phyloP scores from a whole-genome alignment of 2,888 invertebrate species.

The Megaustenia siamemsis region DNA sequence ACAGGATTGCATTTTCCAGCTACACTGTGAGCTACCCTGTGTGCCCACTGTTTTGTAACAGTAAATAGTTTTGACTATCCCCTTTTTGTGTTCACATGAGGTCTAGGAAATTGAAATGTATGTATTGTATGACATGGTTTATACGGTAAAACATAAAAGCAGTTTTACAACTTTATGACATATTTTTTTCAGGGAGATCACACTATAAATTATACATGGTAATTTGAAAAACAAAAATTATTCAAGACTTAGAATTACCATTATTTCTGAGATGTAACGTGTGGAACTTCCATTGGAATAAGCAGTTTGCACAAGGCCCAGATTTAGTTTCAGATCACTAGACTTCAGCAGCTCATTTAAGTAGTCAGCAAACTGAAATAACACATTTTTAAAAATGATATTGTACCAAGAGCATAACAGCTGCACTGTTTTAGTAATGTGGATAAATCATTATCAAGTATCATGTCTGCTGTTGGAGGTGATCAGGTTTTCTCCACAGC shows the following conservation, averaged over 20 bases:
- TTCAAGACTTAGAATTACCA: slow-evolving; percentile 72
- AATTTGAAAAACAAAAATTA: not conserved
- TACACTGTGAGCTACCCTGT: no score
- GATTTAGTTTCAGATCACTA: slow-evolving; percentile 82
- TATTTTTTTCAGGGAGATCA: no score
- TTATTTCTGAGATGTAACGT: slow-evolving; percentile 86
- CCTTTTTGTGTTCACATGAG: no score
- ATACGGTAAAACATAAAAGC: no score
- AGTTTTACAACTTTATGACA: no score
- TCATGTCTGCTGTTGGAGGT: no score
- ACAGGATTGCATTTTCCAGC: no score
- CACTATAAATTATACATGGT: not conserved
- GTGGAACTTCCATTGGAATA: slow-evolving; percentile 99
- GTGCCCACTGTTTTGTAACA: no score
- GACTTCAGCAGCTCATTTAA: slow-evolving; percentile 81
- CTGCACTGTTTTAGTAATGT: not conserved
- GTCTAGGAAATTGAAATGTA: no score
- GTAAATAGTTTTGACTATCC: no score
- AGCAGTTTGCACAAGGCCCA: slow-evolving; percentile 97
- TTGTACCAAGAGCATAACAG: not conserved
- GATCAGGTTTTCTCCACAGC: no score
- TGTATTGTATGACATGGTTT: no score
- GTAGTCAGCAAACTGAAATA: slow-evolving; percentile 86
- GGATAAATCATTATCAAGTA: not conserved
- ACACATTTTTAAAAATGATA: not conserved